Conservation (phyloP, 2,888 invertebrate genomes). For the Stomorhina lunata region DNA sequence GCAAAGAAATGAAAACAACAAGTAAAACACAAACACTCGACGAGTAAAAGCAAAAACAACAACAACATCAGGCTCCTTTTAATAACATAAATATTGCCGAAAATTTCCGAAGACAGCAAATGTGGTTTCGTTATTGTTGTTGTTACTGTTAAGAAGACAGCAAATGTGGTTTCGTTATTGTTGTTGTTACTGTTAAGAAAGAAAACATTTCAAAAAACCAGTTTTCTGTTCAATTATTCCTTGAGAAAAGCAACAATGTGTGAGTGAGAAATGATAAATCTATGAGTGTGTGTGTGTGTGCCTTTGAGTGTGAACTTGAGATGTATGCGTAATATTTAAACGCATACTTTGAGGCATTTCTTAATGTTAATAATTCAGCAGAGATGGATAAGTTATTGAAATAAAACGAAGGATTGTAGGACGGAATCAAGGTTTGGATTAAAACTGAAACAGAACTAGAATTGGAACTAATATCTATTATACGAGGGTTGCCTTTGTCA, state of each 20-base stretch:
- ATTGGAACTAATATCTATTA: too few relatives aligned
- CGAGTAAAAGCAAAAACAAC: not conserved
- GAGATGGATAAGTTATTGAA: too few relatives aligned
- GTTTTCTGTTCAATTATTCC: conserved; percentile 37
- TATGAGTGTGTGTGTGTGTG: not conserved
- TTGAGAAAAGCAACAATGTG: conserved; percentile 10
- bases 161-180: not conserved
- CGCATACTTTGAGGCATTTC: conserved; percentile 21
- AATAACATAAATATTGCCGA: conserved; percentile 61
- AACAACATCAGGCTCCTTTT: conserved; percentile 41
- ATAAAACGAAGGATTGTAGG: too few relatives aligned
- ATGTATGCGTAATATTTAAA: not conserved
- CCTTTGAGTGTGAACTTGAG: not conserved
- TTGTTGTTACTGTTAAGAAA: conserved; percentile 13
- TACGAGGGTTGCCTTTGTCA: too few relatives aligned
- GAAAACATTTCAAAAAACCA: conserved; percentile 55
- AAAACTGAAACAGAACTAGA: too few relatives aligned
- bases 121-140: not conserved
- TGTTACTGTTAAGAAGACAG: conserved; percentile 38
- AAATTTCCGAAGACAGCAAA: conserved; percentile 45
- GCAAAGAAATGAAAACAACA: not conserved
- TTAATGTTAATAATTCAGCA: too few relatives aligned
- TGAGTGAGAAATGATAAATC: too few relatives aligned
- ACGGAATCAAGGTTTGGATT: too few relatives aligned
- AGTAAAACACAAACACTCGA: not conserved